These are phyloP conservation scores for Turritopsis rubra DNA, from an alignment of 30 jellyfish, hydroid and myxozoan genomes.

Conservation along the genomic window DNA sequence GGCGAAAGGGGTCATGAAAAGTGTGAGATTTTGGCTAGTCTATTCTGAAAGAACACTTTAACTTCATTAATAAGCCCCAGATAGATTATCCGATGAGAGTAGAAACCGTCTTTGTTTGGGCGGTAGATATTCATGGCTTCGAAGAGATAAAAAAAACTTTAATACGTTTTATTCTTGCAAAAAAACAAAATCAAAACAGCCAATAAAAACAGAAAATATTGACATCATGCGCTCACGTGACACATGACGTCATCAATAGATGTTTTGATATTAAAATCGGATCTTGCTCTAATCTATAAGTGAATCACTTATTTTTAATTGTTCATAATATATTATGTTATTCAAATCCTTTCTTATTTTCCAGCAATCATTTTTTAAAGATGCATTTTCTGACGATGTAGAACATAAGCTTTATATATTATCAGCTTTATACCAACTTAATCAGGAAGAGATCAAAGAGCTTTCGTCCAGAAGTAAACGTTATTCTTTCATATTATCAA, in stretches of 20 bases:
- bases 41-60: no score
- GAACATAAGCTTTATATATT: not conserved
- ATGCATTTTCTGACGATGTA: not conserved
- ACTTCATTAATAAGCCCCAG: no score
- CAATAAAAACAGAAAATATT: not conserved
- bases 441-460: not conserved
- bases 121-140: not conserved
- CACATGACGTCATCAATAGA: not conserved
- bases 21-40: no score
- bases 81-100: not conserved
- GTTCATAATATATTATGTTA: not conserved
- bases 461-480: not conserved
- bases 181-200: not conserved
- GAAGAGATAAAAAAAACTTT: not conserved
- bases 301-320: not conserved
- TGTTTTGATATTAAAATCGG: not conserved
- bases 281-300: not conserved
- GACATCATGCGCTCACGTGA: not conserved
- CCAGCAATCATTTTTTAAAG: not conserved
- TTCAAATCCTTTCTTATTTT: not conserved
- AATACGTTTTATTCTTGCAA: not conserved
- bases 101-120: not conserved
- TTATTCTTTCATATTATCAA: not conserved
- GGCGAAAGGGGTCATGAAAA: no score
- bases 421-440: not conserved